phyloP scores from a whole-genome alignment of 2,113 vertebrate species.

The Hydrolagus affinis region DNA sequence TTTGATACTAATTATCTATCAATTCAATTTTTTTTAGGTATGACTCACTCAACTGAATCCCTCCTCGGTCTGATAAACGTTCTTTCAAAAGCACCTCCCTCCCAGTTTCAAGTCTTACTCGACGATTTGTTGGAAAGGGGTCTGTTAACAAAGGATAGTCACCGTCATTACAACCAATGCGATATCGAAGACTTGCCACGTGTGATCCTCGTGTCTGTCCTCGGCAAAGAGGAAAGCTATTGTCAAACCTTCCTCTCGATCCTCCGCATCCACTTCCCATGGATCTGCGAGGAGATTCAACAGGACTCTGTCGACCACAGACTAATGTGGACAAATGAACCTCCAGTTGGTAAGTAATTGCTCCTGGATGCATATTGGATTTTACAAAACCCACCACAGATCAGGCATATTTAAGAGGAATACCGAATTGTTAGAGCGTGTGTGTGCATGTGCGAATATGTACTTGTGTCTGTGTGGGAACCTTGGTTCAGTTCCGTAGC shows the following conservation, averaged over 20 bases:
- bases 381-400: too few relatives aligned
- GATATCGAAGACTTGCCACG: constrained; percentile 6
- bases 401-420: too few relatives aligned
- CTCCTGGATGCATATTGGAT: too few relatives aligned
- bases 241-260: constrained; percentile 22
- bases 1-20: not conserved
- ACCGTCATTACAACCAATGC: not conserved
- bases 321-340: not conserved
- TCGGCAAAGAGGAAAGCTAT: constrained; percentile 22
- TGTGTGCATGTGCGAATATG: too few relatives aligned
- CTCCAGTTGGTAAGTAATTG: not conserved
- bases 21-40: not conserved
- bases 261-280: constrained; percentile 2
- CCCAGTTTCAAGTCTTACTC: not conserved
- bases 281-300: constrained; percentile 1
- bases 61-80: constrained; percentile 1
- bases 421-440: too few relatives aligned
- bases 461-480: too few relatives aligned
- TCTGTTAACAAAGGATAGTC: constrained; percentile 14
- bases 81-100: constrained; percentile 15
- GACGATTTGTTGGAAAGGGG: constrained; percentile 13
- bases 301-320: not conserved
- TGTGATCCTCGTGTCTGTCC: constrained; percentile 2
- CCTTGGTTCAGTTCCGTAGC: too few relatives aligned
- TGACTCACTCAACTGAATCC: constrained; percentile 22